phyloP scores from a whole-genome alignment of 2,113 vertebrate species.

The pig (Sus scrofa) region T2T-Sscrofa CM000827.6:50158501-50159000 shows the following conservation, averaged over 20 bases:
- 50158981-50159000: not conserved
- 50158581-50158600: not conserved
- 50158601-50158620: not conserved
- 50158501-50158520: not conserved
- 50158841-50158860: not conserved
- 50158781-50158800: not conserved
- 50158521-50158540: not conserved
- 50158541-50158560: not conserved
- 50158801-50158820: not conserved
- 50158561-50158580: not conserved
- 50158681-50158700: not conserved
- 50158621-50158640: not conserved
- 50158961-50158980: not conserved
- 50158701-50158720: not conserved
- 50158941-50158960: not conserved
- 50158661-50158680: not conserved
- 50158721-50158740: not conserved
- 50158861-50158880: not conserved
- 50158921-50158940: not conserved
- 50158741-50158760: not conserved
- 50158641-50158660: not conserved
- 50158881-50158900: not conserved
- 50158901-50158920: not conserved
- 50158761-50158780: not conserved
- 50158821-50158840: not conserved